These are phyloP conservation scores for Amblyjoppa fuscipennis DNA, from an alignment of 2,888 invertebrate species.

Conservation along the genomic window DNA sequence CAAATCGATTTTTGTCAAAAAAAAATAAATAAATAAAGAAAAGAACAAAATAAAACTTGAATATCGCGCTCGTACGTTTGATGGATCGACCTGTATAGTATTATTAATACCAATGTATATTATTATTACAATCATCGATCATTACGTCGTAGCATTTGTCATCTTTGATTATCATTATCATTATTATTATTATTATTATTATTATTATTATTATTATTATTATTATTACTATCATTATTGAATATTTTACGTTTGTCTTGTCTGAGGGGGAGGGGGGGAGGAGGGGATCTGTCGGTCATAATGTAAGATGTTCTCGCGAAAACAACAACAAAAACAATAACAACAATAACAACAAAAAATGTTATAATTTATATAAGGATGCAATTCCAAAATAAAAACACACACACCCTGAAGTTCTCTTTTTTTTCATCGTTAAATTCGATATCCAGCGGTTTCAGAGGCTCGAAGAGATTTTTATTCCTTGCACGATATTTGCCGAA, in stretches of 20 bases:
- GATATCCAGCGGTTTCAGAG: not conserved
- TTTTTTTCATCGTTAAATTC: not conserved
- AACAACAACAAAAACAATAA: conserved; percentile 7
- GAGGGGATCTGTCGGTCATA: conserved; percentile 27
- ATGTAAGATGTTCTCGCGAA: conserved; percentile 52
- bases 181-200: conserved; percentile 1
- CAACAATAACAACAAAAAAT: conserved; percentile 27
- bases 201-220: conserved; percentile 18
- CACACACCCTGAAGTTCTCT: conserved; percentile 32
- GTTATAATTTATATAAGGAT: conserved; percentile 62
- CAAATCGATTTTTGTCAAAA: not conserved
- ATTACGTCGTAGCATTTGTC: conserved; percentile 3
- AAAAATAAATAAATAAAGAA: conserved; percentile 23
- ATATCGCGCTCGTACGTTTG: conserved; percentile 36
- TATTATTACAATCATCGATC: conserved; percentile 36
- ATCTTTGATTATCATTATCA: conserved; percentile 28
- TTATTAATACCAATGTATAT: conserved; percentile 50
- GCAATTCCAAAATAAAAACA: conserved; percentile 59
- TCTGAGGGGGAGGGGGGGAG: conserved; percentile 2
- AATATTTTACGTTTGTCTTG: conserved; percentile 32
- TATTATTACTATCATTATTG: conserved; percentile 40
- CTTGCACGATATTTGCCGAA: conserved; percentile 1
- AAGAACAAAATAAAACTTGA: conserved; percentile 28
- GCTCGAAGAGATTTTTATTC: not conserved
- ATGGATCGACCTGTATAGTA: conserved; percentile 51